These are phyloP conservation scores for Oryzias sinensis DNA, from an alignment of 2,797 vertebrate species.

Conservation along the genomic window DNA sequence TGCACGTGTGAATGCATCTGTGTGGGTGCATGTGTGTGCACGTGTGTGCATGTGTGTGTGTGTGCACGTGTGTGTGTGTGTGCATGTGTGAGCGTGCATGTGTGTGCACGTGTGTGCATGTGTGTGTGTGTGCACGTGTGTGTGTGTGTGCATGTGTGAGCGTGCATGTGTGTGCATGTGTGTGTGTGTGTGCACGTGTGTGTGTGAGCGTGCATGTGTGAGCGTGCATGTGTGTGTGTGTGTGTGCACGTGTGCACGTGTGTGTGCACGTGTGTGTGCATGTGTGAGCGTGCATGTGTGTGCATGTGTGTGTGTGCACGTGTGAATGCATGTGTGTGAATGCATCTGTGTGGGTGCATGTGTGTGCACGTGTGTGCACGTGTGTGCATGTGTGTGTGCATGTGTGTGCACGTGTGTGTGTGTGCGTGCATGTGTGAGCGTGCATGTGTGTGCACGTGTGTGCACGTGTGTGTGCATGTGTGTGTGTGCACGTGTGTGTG, in stretches of 20 bases:
- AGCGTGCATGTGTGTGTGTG: too few species aligned
- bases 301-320: neutral
- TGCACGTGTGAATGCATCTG: neutral
- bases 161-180: too few species aligned
- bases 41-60: neutral
- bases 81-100: conserved; percentile 19
- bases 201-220: neutral
- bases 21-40: too few species aligned
- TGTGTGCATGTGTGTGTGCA: too few species aligned
- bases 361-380: conserved; percentile 22
- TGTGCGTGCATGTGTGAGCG: conserved; percentile 24
- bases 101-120: conserved; percentile 2
- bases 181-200: neutral
- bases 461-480: neutral
- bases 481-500: neutral
- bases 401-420: conserved; percentile 22
- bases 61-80: conserved; percentile 28
- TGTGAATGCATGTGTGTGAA: neutral
- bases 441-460: conserved; percentile 5
- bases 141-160: neutral
- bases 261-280: neutral
- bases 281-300: neutral
- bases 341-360: too few species aligned
- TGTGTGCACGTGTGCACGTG: neutral
- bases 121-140: neutral